These are phyloP conservation scores for Drosophila gunungcola DNA, from an alignment of 1,140 invertebrate species.

Conservation along the genomic window DNA sequence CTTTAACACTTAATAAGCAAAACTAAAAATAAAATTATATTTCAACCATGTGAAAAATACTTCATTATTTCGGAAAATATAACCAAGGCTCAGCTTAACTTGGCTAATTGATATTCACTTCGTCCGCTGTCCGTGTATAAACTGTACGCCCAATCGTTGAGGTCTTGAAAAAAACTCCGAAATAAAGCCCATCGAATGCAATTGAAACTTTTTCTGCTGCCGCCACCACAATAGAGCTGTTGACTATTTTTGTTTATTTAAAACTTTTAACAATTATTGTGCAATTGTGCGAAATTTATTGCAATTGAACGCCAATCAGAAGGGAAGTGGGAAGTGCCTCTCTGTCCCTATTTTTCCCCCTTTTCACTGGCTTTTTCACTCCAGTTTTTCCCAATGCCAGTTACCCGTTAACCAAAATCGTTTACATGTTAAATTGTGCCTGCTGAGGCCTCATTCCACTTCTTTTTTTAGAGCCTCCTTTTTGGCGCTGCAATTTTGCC, in stretches of 20 bases:
- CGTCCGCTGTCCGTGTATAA: conserved; percentile 13
- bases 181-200: conserved; percentile 39
- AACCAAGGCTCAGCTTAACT: conserved; percentile 50
- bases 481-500: conserved; percentile 71
- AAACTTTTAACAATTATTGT: conserved; percentile 84
- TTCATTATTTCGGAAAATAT: conserved; percentile 36
- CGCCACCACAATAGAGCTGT: conserved; percentile 45
- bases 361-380: conserved; percentile 10
- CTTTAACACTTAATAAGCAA: not conserved
- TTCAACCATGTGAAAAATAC: not conserved
- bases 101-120: conserved; percentile 69
- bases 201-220: conserved; percentile 58
- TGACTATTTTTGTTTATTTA: conserved; percentile 76
- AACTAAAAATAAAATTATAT: not conserved
- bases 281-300: conserved; percentile 84
- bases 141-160: conserved; percentile 4
- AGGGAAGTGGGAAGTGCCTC: conserved; percentile 13
- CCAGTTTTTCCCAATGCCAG: conserved; percentile 6
- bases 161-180: conserved; percentile 4
- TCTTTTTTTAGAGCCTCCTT: conserved; percentile 8
- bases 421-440: conserved; percentile 82
- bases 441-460: conserved; percentile 15
- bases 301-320: conserved; percentile 82
- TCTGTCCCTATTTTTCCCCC: not conserved
- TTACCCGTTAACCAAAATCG: conserved; percentile 76